Conservation (phyloP, 1,140 invertebrate genomes). For the Ceratina calcarata region DNA sequence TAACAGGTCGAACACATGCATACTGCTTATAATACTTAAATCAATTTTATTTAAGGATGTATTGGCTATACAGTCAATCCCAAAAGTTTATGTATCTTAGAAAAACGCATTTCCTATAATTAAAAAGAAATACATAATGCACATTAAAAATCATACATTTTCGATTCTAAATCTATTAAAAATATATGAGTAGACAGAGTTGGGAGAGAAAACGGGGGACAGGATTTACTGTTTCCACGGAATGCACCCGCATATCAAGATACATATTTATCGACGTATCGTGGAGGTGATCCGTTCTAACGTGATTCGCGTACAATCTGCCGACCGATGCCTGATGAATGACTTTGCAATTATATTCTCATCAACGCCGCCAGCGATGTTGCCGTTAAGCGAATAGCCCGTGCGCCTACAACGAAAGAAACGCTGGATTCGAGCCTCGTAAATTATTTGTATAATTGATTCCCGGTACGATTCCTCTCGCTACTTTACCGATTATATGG, state of each 20-base stretch:
- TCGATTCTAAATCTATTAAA: too few species aligned
- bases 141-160: too few species aligned
- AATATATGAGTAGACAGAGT: too few species aligned
- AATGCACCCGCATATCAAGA: constrained; percentile 20
- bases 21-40: too few species aligned
- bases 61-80: too few species aligned
- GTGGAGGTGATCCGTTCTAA: constrained; percentile 54
- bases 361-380: constrained; percentile 47
- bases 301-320: constrained; percentile 53
- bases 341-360: constrained; percentile 70
- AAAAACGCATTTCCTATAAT: too few species aligned
- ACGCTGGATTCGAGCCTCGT: constrained; percentile 17
- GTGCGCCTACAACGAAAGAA: constrained; percentile 5
- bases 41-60: too few species aligned
- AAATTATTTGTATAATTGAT: constrained; percentile 43
- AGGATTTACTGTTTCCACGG: constrained; percentile 44
- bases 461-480: neutral
- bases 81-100: too few species aligned
- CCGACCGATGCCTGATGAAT: constrained; percentile 67
- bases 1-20: too few species aligned
- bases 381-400: constrained; percentile 47
- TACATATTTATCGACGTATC: constrained; percentile 24
- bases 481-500: constrained; percentile 9
- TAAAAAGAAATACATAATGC: too few species aligned
- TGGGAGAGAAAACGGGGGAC: neutral